Conservation (phyloP, 2,113 vertebrate genomes). For the Corapipo altera region DNA sequence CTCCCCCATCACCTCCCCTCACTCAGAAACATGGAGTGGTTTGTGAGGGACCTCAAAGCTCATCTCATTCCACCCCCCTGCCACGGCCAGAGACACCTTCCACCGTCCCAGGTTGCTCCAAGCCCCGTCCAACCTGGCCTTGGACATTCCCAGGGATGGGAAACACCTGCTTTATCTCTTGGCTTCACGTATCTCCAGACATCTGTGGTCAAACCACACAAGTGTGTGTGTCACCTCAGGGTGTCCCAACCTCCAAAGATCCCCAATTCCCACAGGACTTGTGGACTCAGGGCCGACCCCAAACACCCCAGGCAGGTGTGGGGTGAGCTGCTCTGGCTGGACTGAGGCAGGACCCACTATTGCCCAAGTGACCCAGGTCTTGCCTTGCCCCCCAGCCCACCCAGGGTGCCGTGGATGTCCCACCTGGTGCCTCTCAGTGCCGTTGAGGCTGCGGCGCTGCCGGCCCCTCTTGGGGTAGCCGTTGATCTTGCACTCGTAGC, state of each 20-base stretch:
- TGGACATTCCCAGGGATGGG: background rate
- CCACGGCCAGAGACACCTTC: background rate
- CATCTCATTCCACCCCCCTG: background rate
- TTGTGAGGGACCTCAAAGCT: background rate
- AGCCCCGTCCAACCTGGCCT: background rate
- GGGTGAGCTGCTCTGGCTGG: background rate
- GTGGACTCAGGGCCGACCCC: background rate
- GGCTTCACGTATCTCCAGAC: background rate
- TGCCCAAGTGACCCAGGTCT: background rate
- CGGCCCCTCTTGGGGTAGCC: conserved; percentile 76
- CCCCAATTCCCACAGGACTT: background rate
- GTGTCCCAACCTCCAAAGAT: background rate
- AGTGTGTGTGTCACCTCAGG: background rate
- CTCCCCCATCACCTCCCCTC: background rate
- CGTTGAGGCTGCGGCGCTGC: conserved; percentile 63
- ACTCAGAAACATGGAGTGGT: background rate
- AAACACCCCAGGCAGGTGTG: background rate
- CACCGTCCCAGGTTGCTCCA: background rate
- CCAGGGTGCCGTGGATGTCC: background rate
- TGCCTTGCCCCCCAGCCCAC: background rate
- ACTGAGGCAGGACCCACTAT: background rate
- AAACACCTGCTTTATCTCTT: fast-evolving
- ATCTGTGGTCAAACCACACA: background rate
- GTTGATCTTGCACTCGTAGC: conserved; percentile 95
- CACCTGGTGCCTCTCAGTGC: conserved; percentile 57